Base-by-base conservation (phyloP, 2,797 vertebrate species). In the Tragelaphus eurycerus region DNA sequence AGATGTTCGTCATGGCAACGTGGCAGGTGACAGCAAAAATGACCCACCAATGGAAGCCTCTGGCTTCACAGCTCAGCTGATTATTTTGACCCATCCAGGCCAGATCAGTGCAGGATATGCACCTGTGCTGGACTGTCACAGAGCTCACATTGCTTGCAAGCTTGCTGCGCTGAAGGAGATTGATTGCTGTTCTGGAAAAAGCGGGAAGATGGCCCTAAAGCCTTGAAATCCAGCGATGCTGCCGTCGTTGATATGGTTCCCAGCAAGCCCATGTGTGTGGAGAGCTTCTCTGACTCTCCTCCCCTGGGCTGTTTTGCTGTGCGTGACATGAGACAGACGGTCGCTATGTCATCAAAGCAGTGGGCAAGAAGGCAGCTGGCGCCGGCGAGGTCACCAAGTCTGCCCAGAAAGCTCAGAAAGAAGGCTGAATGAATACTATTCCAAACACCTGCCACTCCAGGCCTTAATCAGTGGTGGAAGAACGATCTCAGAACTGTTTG, bases 381-480 rank as follows among this genome's bases (percentile, higher is more conserved):
- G 14, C 29, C 31, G 62, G 31, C 0, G 4, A 64, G 16, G 62
- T 10, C 62, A 34, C 31, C 62, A 34, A 17, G 31, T 67, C 99
- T 21, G 99, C 99, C 98, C 99, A 99, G 99, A 99, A 99, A 98
- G 99, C 99, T 78, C 99, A 99, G 31, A 55, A 55, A 7, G 99
- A 99, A 99, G 99, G 98, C 98, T 99, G 99, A 99, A 99, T 99
- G 99, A 99, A 99, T 99, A 98, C 99, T 99, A 99, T 99, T 16
- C 16, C 16, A 16, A 67, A 19, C 10, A 34, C 16, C 62, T 67
- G 31, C 62, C 62, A 64, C 62, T 16, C 8, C 62, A 67, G 2
- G 62, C 19, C 62, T 34, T 34, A 67, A 34, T 34, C 31, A 19
- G 8, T 67, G 62, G 62, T 10, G 16, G 62, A 34, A 64, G n/a